Conservation (phyloP, 2,888 invertebrate species). For the Phengaris alcon region DNA sequence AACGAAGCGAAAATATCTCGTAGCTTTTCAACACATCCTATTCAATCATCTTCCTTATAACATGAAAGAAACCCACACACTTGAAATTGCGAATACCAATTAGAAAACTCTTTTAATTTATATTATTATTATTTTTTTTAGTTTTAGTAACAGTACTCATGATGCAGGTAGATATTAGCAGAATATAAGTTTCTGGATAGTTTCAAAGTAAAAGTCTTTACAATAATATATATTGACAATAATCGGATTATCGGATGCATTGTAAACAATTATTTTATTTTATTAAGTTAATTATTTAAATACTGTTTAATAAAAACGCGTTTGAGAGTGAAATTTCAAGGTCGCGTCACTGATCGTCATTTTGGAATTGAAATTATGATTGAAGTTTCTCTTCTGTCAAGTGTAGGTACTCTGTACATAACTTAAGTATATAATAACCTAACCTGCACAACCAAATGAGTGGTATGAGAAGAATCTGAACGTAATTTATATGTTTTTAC, state of each 20-base stretch:
- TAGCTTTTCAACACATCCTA: conserved; percentile 7
- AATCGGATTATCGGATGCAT: background rate
- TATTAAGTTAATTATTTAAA: background rate
- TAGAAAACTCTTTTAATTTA: background rate
- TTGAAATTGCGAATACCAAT: background rate
- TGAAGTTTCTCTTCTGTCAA: background rate
- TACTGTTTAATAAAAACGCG: background rate
- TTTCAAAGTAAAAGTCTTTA: no score
- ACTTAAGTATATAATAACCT: no score
- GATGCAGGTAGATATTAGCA: no score
- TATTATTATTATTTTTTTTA: no score
- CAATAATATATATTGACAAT: no score
- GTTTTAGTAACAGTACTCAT: no score
- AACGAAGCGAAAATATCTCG: background rate
- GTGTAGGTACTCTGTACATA: no score
- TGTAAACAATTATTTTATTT: background rate
- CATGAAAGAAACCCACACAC: background rate
- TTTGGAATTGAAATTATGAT: background rate
- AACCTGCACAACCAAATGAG: no score
- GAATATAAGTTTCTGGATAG: no score
- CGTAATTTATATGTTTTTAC: background rate
- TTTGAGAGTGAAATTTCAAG: background rate
- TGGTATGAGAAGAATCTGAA: background rate
- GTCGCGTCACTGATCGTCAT: background rate
- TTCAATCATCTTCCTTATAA: conserved; percentile 23